These are phyloP conservation scores for Eupsilia transversa DNA, from an alignment of 2,888 invertebrate genomes.

Conservation along the genomic window DNA sequence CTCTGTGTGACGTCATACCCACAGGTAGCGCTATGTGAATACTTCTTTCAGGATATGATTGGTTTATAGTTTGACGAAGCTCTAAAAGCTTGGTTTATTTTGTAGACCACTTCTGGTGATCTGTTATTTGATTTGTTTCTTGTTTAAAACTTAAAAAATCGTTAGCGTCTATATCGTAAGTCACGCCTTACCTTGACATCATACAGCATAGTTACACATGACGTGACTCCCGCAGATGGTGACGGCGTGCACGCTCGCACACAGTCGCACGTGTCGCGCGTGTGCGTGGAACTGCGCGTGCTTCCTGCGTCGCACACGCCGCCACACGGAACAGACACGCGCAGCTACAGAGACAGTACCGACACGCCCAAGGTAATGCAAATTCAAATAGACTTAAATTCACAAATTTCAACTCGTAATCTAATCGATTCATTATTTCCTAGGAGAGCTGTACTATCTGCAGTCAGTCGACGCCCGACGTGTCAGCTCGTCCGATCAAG, in stretches of 20 bases:
- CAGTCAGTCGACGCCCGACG: slow-evolving; percentile 84
- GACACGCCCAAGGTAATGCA: slow-evolving; percentile 75
- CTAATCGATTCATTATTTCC: not conserved
- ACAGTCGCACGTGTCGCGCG: slow-evolving; percentile 84
- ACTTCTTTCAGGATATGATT: not conserved
- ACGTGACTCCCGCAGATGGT: not conserved
- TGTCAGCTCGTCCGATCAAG: slow-evolving; percentile 86
- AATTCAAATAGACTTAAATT: not conserved
- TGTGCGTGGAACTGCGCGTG: slow-evolving; percentile 90
- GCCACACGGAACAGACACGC: slow-evolving; percentile 68
- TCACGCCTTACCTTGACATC: not conserved
- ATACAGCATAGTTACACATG: not conserved
- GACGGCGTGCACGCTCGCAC: slow-evolving; percentile 48
- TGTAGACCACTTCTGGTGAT: not conserved
- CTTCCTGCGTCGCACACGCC: slow-evolving; percentile 43
- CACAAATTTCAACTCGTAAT: not conserved
- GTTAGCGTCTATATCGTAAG: not conserved
- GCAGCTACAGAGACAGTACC: slow-evolving; percentile 78
- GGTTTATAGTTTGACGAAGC: not conserved
- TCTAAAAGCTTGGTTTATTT: not conserved
- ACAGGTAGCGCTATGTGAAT: slow-evolving; percentile 45
- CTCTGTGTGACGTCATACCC: slow-evolving; percentile 86
- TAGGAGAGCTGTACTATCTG: slow-evolving; percentile 84
- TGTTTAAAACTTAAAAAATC: too few relatives aligned
- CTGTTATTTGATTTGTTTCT: too few relatives aligned